A percentile compares a stretch with the other conserved stretches of the same genome.
Evolutionary conservation across 2,113 vertebrate genomes (phyloP).

Genomic region (Tiliqua scincoides): DNA sequence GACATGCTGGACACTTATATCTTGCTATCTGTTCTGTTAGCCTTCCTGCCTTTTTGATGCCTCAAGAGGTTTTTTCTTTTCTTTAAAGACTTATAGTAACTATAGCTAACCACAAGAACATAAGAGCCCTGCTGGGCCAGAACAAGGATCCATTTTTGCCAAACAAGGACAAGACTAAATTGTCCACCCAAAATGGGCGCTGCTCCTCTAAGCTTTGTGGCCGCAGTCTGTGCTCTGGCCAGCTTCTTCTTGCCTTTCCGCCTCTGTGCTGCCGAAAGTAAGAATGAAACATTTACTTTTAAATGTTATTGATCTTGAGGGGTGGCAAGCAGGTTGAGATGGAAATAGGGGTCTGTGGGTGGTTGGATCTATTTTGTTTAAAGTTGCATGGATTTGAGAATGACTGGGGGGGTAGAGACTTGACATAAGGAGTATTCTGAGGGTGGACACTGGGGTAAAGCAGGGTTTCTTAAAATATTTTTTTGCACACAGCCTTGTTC

Average conservation of each 20-base stretch:
- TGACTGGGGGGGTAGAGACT: background rate
- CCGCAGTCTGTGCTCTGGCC: background rate
- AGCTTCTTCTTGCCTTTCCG: background rate
- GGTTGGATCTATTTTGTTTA: background rate
- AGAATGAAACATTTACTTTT: background rate
- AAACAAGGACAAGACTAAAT: background rate
- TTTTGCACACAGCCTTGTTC: no score
- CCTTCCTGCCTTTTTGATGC: background rate
- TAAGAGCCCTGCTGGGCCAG: background rate
- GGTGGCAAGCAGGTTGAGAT: background rate
- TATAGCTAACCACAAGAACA: no score
- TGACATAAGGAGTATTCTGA: background rate
- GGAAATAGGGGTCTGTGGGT: background rate
- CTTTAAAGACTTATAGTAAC: background rate
- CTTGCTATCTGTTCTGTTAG: background rate
- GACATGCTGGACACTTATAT: background rate
- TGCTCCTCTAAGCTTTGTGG: background rate
- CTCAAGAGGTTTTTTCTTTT: background rate
- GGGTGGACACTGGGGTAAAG: background rate
- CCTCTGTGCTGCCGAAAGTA: background rate
- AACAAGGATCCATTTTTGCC: background rate
- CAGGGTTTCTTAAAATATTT: no score
- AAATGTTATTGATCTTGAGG: background rate
- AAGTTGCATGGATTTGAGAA: background rate
- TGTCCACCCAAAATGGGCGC: background rate